A percentile compares a stretch with the other conserved stretches of the same genome.
These are phyloP conservation scores for Conus canariensis DNA, from an alignment of 2,888 invertebrate genomes.

Conservation along the genomic window DNA sequence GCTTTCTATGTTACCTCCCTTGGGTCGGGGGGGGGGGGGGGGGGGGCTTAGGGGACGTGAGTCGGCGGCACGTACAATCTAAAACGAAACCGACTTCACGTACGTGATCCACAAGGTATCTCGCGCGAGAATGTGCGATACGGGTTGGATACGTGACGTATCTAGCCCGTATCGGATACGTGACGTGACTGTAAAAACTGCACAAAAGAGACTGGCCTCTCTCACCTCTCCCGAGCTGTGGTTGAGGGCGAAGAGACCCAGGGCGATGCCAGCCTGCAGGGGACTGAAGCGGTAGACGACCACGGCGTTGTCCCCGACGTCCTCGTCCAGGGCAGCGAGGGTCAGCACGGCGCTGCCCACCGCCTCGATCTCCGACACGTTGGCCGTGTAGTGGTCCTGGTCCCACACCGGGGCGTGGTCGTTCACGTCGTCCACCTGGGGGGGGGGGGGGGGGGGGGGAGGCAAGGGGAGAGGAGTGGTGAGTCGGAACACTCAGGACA, in stretches of 20 bases:
- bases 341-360: conserved; percentile 79
- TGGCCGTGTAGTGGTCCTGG: conserved; percentile 90
- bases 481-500: neutral
- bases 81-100: too few relatives aligned
- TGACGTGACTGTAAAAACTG: too few relatives aligned
- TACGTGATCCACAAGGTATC: neutral
- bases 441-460: neutral
- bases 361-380: conserved; percentile 92
- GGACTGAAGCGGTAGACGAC: conserved; percentile 40
- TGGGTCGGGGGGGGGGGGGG: too few relatives aligned
- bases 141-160: too few relatives aligned
- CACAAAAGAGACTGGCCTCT: too few relatives aligned
- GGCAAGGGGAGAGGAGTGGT: neutral
- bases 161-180: too few relatives aligned
- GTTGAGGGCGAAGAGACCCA: conserved; percentile 38
- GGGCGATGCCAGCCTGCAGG: conserved; percentile 22
- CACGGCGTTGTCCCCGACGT: conserved; percentile 33
- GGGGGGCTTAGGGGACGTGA: too few relatives aligned
- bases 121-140: neutral
- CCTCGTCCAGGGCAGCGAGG: conserved; percentile 5
- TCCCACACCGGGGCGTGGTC: conserved; percentile 95
- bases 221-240: conserved; percentile 34
- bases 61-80: too few relatives aligned
- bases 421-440: conserved; percentile 75
- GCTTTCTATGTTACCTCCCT: too few relatives aligned